A percentile compares a stretch with the other conserved stretches of the same genome.
Conservation (phyloP, 2,888 invertebrate genomes). For the Sphaeridia pumilis region DNA sequence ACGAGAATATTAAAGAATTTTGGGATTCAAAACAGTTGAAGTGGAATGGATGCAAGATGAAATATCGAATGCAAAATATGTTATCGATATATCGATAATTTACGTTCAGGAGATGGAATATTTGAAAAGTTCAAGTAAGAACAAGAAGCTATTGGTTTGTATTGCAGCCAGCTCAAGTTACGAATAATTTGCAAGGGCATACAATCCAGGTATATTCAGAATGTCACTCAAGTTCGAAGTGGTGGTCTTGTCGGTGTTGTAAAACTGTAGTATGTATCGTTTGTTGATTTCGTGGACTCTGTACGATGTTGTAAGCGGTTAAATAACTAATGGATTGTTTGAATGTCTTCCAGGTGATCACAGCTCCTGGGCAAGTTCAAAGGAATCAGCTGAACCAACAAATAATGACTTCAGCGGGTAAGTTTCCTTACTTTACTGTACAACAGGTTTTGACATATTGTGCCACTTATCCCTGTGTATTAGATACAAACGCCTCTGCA, state of each 20-base stretch:
- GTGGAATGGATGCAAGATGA: too few species aligned
- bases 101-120: neutral
- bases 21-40: too few species aligned
- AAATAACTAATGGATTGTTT: too few species aligned
- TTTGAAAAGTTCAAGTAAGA: neutral
- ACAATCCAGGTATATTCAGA: neutral
- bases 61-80: too few species aligned
- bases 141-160: neutral
- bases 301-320: too few species aligned
- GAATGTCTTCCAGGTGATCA: slow-evolving; percentile 43
- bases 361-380: slow-evolving; percentile 72
- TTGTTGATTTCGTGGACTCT: neutral
- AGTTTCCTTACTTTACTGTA: slow-evolving; percentile 13
- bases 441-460: too few species aligned
- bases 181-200: neutral
- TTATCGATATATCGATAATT: neutral
- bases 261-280: neutral
- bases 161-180: neutral
- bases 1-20: too few species aligned
- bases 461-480: too few species aligned
- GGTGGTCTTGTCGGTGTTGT: neutral
- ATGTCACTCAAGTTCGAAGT: neutral
- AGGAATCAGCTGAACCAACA: slow-evolving; percentile 61
- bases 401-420: slow-evolving; percentile 57
- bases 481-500: too few species aligned